phyloP scores from a whole-genome alignment of 2,113 vertebrate species.

The Cavia porcellus region DNA sequence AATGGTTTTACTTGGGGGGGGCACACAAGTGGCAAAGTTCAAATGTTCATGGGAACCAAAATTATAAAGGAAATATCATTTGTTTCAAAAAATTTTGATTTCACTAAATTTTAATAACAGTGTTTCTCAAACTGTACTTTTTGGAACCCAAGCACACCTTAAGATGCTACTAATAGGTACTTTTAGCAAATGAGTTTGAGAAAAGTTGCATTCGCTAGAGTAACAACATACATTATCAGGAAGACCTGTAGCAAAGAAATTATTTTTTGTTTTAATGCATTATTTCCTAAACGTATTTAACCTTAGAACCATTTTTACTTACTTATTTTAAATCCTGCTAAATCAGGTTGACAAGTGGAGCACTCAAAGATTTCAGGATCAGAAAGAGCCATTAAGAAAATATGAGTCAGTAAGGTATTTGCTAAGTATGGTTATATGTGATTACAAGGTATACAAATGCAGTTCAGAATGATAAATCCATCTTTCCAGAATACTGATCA shows the following conservation, averaged over 20 bases:
- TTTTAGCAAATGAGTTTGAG: constrained; percentile 50
- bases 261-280: constrained; percentile 33
- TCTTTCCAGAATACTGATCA: constrained; percentile 33
- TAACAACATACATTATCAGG: constrained; percentile 15
- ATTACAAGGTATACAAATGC: background rate
- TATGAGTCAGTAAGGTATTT: constrained; percentile 18
- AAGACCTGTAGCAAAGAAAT: constrained; percentile 31
- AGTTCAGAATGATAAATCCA: constrained; percentile 43
- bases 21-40: constrained; percentile 8
- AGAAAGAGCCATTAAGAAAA: constrained; percentile 58
- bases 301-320: background rate
- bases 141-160: constrained; percentile 41
- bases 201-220: background rate
- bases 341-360: constrained; percentile 20
- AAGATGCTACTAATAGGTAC: constrained; percentile 34
- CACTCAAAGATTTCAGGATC: constrained; percentile 38
- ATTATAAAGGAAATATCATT: constrained; percentile 59
- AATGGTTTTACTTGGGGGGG: constrained; percentile 36
- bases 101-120: constrained; percentile 45
- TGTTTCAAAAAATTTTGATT: background rate
- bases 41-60: constrained; percentile 23
- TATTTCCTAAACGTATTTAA: constrained; percentile 49
- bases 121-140: background rate
- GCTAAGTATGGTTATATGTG: background rate
- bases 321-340: constrained; percentile 15